Evolutionary conservation across 2,113 vertebrate genomes (phyloP).

Genomic region (Oplegnathus fasciatus): DNA sequence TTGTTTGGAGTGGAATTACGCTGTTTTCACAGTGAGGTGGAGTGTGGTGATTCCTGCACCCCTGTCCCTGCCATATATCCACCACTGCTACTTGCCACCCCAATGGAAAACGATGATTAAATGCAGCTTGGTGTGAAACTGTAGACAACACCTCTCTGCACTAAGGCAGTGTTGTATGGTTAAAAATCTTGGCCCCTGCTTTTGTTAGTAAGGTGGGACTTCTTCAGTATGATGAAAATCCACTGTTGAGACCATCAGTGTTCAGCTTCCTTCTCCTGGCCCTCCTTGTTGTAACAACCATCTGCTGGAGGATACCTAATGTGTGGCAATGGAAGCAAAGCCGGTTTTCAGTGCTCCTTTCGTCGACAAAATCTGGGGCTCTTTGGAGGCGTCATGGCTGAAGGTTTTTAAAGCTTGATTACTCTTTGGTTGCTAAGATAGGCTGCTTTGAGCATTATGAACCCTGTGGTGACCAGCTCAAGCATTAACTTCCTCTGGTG

Average conservation of each 20-base stretch:
- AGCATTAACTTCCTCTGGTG: background rate
- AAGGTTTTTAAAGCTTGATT: background rate
- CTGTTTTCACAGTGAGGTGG: background rate
- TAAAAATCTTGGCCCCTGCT: background rate
- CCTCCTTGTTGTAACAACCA: background rate
- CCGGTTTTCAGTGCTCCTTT: constrained; percentile 9
- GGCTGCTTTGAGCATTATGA: background rate
- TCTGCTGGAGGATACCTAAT: background rate
- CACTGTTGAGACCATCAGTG: background rate
- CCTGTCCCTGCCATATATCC: background rate
- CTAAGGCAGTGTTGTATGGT: background rate
- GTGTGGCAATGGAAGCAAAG: background rate
- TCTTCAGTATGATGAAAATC: constrained; percentile 12
- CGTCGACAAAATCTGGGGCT: background rate
- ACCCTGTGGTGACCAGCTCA: constrained; percentile 26
- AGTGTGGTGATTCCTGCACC: background rate
- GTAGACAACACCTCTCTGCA: background rate
- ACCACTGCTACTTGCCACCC: background rate
- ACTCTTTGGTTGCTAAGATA: constrained; percentile 1
- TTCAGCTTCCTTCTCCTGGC: constrained; percentile 1
- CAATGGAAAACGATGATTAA: background rate
- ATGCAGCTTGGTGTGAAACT: background rate
- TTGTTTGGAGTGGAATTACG: background rate
- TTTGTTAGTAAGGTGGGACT: background rate
- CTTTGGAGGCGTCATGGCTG: background rate